Base-by-base conservation (phyloP, 2,113 vertebrate genomes). In the Tyrannus savana region DNA sequence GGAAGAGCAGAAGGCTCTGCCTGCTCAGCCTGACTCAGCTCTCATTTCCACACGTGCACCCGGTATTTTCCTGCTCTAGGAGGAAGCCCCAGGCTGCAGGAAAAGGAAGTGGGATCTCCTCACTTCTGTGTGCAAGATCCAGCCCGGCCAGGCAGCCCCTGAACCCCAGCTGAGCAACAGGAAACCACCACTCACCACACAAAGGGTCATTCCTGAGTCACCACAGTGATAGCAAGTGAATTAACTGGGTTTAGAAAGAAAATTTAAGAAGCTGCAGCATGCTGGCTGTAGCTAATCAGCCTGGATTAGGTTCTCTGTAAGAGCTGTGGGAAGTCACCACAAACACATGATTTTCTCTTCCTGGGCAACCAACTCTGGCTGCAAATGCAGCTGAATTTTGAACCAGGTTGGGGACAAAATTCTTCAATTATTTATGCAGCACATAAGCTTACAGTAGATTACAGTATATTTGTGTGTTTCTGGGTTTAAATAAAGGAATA, bases 131-230 rank as follows among this genome's bases (percentile, higher is more conserved):
- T n/a, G 84, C 59, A 69, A 41, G 76, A n/a, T 63, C 14, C 81
- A 72, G 60, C 64, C n/a, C 12, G 62, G 44, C 46, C 71, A 50
- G 18, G 19, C 75, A 23, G 41, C 12, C 52, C 2, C 53, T 21
- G 21, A 42, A 19, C 25, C 4, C 2, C 10, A n/a, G 24, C 0
- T 1, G 23, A 74, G 7, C 6, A 47, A 25, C 64, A 89, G 78
- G 89, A 89, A 81, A 55, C 7, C 12, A 52, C 3, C 73, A 58
- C 35, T 2, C 50, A 19, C 37, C 23, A 23, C 46, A 19, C 22
- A 17, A 30, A 23, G 62, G 39, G 33, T 78, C 27, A 47, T 7
- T 16, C 14, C 6, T 23, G 37, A 91, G 56, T 37, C 41, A 50
- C 17, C 25, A 3, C 50, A 14, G 59, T 33, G 30, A 42, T 5